Evolutionary conservation across 2,888 invertebrate species (phyloP), one percentile per base, ranked within the genome.

Genomic region (Sarcophaga rosellei): DNA sequence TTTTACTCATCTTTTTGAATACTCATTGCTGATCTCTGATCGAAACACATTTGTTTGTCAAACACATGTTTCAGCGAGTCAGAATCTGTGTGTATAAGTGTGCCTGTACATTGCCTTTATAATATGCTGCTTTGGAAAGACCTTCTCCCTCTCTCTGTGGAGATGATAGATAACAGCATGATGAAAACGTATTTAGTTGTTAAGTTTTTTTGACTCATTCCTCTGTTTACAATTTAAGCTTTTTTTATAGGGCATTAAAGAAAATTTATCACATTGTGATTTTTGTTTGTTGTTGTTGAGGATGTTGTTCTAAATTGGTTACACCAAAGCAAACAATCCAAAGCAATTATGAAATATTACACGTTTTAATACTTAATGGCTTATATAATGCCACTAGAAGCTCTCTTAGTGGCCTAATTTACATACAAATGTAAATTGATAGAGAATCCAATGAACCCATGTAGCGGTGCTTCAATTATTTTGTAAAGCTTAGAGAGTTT

Each of bases 271-370:
- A 35, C 8, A 35, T 35, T 35, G 35, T 35, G n/a, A 61, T 68
- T 35, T 25, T 35, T 74, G 35, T n/a, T 35, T 35, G 10, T 10
- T 53, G 62, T 44, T 12, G 11, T 12, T 44, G 20, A 12, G 57
- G 21, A 11, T 23, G 66, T 44, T 4, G 59, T 59, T 45, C 17
- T 11, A 53, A 47, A 61, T 35, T 35, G 35, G 35, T 35, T 1
- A 47, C 35, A 35, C 8, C n/a, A 15, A 12, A 69, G 62, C 21
- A 10, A 35, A 35, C 1, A 79, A 63, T 57, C 66, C 15, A 73
- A 47, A 68, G 25, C 66, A 73, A 77, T 81, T 68, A 77, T 81
- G 81, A 85, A 74, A 74, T 74, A 78, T 81, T 81, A 81, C 77
- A 69, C 74, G 73, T 81, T 74, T 81, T 73, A 61, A 74, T 12